Evolutionary conservation across 2,888 invertebrate genomes (phyloP).

Genomic region (Orgyia antiqua): DNA sequence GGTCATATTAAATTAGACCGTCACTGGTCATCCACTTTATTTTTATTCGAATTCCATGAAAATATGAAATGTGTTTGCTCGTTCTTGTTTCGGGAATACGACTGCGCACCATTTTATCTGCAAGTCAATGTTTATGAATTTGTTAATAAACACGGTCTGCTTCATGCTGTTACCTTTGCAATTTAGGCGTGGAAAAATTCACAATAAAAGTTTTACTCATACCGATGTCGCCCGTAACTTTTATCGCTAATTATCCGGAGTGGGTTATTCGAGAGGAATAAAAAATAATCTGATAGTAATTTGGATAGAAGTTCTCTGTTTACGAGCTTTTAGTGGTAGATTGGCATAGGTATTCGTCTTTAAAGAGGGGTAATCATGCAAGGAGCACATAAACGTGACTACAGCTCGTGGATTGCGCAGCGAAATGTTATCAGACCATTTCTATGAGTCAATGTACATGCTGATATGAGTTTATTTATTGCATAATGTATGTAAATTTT

Average conservation of each 20-base stretch:
- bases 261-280: conserved; percentile 51
- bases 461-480: conserved; percentile 14
- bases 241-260: conserved; percentile 58
- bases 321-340: conserved; percentile 50
- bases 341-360: conserved; percentile 50
- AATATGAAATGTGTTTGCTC: conserved; percentile 67
- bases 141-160: conserved; percentile 63
- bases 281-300: conserved; percentile 63
- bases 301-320: conserved; percentile 58
- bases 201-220: conserved; percentile 41
- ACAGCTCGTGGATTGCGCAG: conserved; percentile 44
- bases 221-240: conserved; percentile 32
- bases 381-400: conserved; percentile 56
- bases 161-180: conserved; percentile 50
- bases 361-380: conserved; percentile 59
- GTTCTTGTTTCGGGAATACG: conserved; percentile 52
- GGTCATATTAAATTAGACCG: conserved; percentile 74
- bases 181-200: conserved; percentile 41
- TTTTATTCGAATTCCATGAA: conserved; percentile 76
- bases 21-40: conserved; percentile 68
- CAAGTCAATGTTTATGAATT: conserved; percentile 74
- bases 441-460: conserved; percentile 32
- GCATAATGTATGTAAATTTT: conserved; percentile 21
- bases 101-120: conserved; percentile 57
- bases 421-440: conserved; percentile 38